Percentiles rank a stretch among this genome's conserved stretches.
phyloP scores from a whole-genome alignment of 2,888 invertebrate genomes.

The Anodontia alba region DNA sequence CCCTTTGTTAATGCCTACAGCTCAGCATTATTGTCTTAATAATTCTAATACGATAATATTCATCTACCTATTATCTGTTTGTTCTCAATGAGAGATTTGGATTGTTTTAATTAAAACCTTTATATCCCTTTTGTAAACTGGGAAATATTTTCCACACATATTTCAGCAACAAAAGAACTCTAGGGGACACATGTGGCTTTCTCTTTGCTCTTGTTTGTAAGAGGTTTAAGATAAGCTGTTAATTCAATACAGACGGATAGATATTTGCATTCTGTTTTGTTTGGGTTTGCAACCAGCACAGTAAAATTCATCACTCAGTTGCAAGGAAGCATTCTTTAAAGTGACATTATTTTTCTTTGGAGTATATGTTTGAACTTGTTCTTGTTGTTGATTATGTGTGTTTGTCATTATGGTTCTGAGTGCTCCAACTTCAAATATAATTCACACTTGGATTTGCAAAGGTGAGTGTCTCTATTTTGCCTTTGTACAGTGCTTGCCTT shows the following conservation, averaged over 20 bases:
- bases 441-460: no score
- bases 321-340: no score
- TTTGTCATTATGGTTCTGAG: no score
- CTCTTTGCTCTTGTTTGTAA: background rate
- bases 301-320: no score
- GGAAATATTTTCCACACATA: background rate
- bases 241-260: background rate
- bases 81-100: background rate
- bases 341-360: no score
- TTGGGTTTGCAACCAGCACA: no score
- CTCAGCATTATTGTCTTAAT: background rate
- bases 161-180: background rate
- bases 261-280: no score
- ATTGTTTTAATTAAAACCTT: constrained; percentile 8
- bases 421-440: no score
- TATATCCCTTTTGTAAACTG: background rate
- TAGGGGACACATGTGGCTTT: background rate
- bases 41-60: background rate
- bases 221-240: constrained; percentile 1
- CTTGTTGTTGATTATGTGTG: no score
- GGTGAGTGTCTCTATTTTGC: no score
- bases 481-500: background rate
- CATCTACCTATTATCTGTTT: background rate
- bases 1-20: background rate
- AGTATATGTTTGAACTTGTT: no score